phyloP scores from a whole-genome alignment of 2,888 invertebrate genomes.

The Orthonevra nobilis region DNA sequence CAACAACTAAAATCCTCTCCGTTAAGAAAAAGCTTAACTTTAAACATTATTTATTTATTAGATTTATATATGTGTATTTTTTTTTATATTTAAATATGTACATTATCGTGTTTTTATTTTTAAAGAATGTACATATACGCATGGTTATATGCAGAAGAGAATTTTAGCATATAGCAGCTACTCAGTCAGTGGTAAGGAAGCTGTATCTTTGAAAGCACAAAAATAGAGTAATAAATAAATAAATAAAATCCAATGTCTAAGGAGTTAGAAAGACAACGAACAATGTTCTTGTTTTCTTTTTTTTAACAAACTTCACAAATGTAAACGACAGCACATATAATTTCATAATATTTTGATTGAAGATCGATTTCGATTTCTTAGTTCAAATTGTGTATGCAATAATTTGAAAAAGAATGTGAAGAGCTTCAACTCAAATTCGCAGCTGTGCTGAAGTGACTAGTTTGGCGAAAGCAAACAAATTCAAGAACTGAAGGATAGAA shows the following conservation, averaged over 20 bases:
- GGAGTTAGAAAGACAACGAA: too few relatives aligned
- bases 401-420: too few relatives aligned
- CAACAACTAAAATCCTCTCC: slow-evolving; percentile 48
- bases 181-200: slow-evolving; percentile 63
- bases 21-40: slow-evolving; percentile 20
- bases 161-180: slow-evolving; percentile 59
- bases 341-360: neutral
- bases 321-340: neutral
- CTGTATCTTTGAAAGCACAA: slow-evolving; percentile 20
- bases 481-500: too few relatives aligned
- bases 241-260: slow-evolving; percentile 17
- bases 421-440: too few relatives aligned
- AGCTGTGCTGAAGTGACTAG: slow-evolving; percentile 34
- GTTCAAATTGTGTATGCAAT: neutral
- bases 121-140: slow-evolving; percentile 24
- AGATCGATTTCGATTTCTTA: neutral
- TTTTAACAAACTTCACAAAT: too few relatives aligned
- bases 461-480: slow-evolving; percentile 7
- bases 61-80: slow-evolving; percentile 23
- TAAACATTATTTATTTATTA: slow-evolving; percentile 11
- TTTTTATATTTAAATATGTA: slow-evolving; percentile 59
- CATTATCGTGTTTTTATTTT: slow-evolving; percentile 32
- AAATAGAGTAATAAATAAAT: slow-evolving; percentile 39
- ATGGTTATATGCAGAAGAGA: slow-evolving; percentile 44
- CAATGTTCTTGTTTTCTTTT: too few relatives aligned